Base-by-base conservation (phyloP, 1,140 invertebrate species). In the Pseudomyrmex cubaensis region DNA sequence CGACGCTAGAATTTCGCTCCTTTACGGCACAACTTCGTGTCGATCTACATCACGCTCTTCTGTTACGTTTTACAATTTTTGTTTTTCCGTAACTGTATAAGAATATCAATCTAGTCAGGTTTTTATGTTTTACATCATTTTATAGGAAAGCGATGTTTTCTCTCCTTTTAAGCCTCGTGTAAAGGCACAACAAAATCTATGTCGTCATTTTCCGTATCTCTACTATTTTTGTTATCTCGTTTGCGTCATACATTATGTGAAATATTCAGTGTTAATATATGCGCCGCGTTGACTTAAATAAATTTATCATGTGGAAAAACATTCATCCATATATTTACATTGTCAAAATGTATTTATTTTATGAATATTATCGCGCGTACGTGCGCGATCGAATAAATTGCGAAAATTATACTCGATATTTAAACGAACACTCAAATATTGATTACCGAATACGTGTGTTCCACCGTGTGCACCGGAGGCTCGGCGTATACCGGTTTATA, bases 1-100 rank as follows among this genome's bases (percentile, higher is more conserved):
- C 57, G 72, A 4, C 35, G 85, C 64, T 85, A 50, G 73, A 78
- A 87, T 92, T 90, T 92, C 91, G 84, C 91, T 90, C 86, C 84
- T 83, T 90, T 84, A 73, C 77, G n/a, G 86, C 25, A 35, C 17
- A 84, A 70, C 20, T 63, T 78, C 15, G 52, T 80, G 35, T 35
- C 67, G 89, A 83, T 89, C 87, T 83, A 89, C 46, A 86, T 90
- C 46, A 75, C 7, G 13, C 35, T 35, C 67, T 87, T 73, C 25
- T 25, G 44, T 9, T 54, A 44, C 48, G 74, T 64, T 48, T 22
- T 44, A 64, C 57, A n/a, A 72, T 62, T 17, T 84, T 75, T 73
- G 0, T 35, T 1, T 86, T 50, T 63, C 46, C 7, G 4, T 15
- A n/a, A n/a, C 1, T 57, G 4, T 3, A 22, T 1, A 35, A 78